These are phyloP conservation scores for Aricia artaxerxes DNA, from an alignment of 2,888 invertebrate genomes.

Conservation along the genomic window DNA sequence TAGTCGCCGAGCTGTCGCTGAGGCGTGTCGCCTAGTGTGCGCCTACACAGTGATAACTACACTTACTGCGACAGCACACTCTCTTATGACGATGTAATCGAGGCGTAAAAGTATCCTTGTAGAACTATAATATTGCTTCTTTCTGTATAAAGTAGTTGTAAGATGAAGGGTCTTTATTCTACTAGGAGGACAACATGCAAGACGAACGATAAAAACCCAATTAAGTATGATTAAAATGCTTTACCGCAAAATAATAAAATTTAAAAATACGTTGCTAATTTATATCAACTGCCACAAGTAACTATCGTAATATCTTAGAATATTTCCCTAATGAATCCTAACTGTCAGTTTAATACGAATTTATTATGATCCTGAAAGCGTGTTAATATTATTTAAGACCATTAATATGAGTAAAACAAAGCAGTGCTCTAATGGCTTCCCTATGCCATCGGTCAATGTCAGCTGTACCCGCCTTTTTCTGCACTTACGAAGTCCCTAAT, in stretches of 20 bases:
- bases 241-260: background rate
- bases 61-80: too few relatives aligned
- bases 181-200: too few relatives aligned
- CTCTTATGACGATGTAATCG: too few relatives aligned
- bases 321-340: constrained; percentile 18
- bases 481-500: constrained; percentile 55
- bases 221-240: background rate
- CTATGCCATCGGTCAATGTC: constrained; percentile 71
- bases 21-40: too few relatives aligned
- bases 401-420: constrained; percentile 60
- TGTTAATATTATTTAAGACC: constrained; percentile 33
- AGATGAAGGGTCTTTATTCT: too few relatives aligned
- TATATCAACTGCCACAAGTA: background rate
- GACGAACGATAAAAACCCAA: background rate
- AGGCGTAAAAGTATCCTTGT: too few relatives aligned
- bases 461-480: constrained; percentile 65
- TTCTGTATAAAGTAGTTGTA: too few relatives aligned
- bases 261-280: background rate
- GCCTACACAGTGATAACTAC: too few relatives aligned
- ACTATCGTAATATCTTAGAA: background rate
- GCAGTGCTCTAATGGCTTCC: constrained; percentile 61
- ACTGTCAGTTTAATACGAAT: constrained; percentile 26
- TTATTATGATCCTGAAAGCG: constrained; percentile 29
- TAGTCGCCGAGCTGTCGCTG: too few relatives aligned
- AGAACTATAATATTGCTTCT: too few relatives aligned